Evolutionary conservation across 1,140 invertebrate genomes (phyloP), one percentile per base, ranked within the genome.

Genomic region (Laupala kohalensis): DNA sequence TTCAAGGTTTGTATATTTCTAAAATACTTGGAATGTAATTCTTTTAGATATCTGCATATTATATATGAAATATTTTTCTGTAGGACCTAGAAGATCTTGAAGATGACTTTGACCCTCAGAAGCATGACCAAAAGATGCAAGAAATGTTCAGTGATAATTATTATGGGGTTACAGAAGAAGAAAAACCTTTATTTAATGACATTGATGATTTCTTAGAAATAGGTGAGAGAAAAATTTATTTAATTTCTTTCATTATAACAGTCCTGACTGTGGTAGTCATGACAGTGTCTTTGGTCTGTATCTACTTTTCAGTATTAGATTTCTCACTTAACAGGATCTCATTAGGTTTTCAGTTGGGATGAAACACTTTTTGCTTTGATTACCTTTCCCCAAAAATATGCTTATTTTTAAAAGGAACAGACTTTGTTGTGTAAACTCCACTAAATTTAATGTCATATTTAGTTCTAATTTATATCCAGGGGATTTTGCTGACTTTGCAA

Each of bases 21-120:
- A 37, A 37, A 6, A 37, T 37, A 6, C 15, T 37, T 37, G 30
- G 6, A 37, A 37, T 37, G 30, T 6, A 37, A 37, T 37, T 6
- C 6, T 37, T 37, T 37, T 37, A 6, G 6, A 37, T 37, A 37
- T 37, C 6, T 6, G 30, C 6, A 6, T 37, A 37, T 37, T 6
- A 15, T 37, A 6, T 6, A 6, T 6, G 30, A 37, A 37, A 37
- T 6, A 37, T n/a, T n/a, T 66, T 66, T 25, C 23, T 25, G 5
- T 75, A 80, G 77, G 81, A 84, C 53, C n/a, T n/a, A n/a, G 77
- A 85, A 9, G 86, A 89, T 77, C 78, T 91, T 3, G 89, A 96
- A 72, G 90, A 86, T n/a, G 96, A 98, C 78, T 99, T 98, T 81
- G 94, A 98, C 83, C 94, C 95, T 0, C 87, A 87, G 25, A 89